Evolutionary conservation across 1,140 invertebrate genomes (phyloP), one percentile per base, ranked within the genome.

Genomic region (Pachyrhynchus sulphureomaculatus): DNA sequence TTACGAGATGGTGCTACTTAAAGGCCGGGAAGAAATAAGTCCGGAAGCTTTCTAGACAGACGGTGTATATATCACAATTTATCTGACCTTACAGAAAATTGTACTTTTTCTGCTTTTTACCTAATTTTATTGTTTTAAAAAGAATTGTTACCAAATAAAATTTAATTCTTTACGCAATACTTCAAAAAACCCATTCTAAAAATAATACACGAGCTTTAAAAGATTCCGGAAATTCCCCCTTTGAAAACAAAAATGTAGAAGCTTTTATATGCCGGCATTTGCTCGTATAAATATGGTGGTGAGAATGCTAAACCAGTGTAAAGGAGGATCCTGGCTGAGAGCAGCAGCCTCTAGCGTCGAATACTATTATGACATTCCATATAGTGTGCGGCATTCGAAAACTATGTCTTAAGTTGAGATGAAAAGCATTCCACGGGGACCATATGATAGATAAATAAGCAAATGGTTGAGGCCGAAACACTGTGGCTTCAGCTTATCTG

Each of bases 331-430:
- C 29, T 53, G 32, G 41, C 39, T 36, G 12, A 48, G 41, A 62
- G 59, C 10, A 37, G 23, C 49, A 52, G 58, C 62, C 48, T 53
- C 39, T 48, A 55, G 63, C 64, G 44, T 66, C 57, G 67, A 68
- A 70, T 69, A 68, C 66, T 70, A 73, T 62, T 73, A 74, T 73
- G 72, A 74, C 72, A 74, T 74, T 75, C 73, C 73, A 64, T 65
- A 64, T 64, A 67, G 63, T 64, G 68, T 65, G 64, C 62, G 73
- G 73, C 73, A 72, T 75, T 68, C 68, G 56, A 56, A 67, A 75
- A 75, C 73, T 75, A 75, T 75, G 70, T 69, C 70, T 73, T 70
- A 72, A 73, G 68, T 75, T 72, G 63, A 69, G 73, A 75, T 75
- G 70, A 75, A 75, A 75, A 67, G 72, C 73, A 75, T 75, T 75